phyloP scores from a whole-genome alignment of 2,113 vertebrate genomes.

The Myotis brandtii region DNA sequence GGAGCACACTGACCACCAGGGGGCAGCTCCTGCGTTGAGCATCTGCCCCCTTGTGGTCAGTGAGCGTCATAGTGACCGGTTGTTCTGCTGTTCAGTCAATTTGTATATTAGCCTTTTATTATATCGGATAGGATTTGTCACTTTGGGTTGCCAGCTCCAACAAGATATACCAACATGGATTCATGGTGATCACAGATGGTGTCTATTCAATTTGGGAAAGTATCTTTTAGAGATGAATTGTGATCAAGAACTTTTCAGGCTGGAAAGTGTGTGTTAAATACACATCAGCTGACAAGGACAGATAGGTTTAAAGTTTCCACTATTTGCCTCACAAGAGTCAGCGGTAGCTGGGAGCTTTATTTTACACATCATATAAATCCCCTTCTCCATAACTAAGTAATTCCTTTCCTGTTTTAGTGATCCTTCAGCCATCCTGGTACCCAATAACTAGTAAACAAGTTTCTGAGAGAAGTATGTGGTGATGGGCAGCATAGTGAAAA shows the following conservation, averaged over 20 bases:
- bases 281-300: constrained; percentile 11
- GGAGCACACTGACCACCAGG: too few species aligned
- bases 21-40: too few species aligned
- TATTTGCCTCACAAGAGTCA: constrained; percentile 29
- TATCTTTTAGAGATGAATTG: constrained; percentile 24
- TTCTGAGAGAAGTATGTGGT: constrained; percentile 50
- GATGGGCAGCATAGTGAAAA: not conserved
- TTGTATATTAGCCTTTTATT: too few species aligned
- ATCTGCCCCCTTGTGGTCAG: too few species aligned
- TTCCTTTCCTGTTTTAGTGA: constrained; percentile 8
- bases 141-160: not conserved
- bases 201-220: constrained; percentile 27
- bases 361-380: constrained; percentile 14
- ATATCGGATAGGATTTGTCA: not conserved
- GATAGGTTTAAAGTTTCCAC: not conserved
- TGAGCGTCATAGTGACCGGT: too few species aligned
- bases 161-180: not conserved
- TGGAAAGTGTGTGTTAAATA: not conserved
- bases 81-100: too few species aligned
- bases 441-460: not conserved
- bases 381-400: not conserved
- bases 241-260: not conserved
- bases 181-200: not conserved
- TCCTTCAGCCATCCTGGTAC: not conserved
- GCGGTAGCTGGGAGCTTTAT: constrained; percentile 29